Evolutionary conservation across 2,113 vertebrate genomes (phyloP), one percentile per base, ranked within the genome.

Genomic region (Gavialis gangeticus): DNA sequence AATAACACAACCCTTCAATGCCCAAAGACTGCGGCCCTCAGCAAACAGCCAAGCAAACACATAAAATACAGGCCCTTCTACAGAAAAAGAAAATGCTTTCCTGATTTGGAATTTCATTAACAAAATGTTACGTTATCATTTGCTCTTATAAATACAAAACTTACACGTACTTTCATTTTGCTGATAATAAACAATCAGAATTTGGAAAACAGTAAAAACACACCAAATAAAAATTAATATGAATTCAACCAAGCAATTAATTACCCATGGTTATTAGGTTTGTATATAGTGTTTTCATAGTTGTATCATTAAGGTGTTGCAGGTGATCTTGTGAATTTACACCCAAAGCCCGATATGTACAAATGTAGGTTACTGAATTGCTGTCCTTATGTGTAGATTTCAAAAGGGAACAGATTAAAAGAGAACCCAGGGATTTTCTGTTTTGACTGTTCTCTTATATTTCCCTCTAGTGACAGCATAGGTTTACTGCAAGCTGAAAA

Each of bases 1-100:
- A 93, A 98, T 98, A 97, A 98, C 98, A 98, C 97, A 98, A 98
- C 98, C 99, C 99, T 99, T 99, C 99, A 99, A 99, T 99, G 99
- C 98, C 98, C 98, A 98, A 98, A 99, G 99, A 99, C 99, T 99
- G 99, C 99, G 98, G 98, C 98, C 99, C 99, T 98, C 91, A 97
- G 99, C 99, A 99, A 98, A 99, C 99, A 99, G 99, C 99, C 98
- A 98, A 96, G 98, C 88, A 99, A 99, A 98, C 98, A 98, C 97
- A 77, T 46, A 90, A 95, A 94, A 97, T 97, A 98, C 97, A 96
- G 97, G 75, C 97, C 97, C 98, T 96, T 98, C 98, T 98, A 97
- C 98, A 98, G 98, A 98, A 98, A 98, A 97, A 85, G 27, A 79
- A 81, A 58, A 97, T 98, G 96, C 94, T 98, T 98, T 96, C 93